Conservation (phyloP, 2,888 invertebrate species). For the Lathronympha strigana region DNA sequence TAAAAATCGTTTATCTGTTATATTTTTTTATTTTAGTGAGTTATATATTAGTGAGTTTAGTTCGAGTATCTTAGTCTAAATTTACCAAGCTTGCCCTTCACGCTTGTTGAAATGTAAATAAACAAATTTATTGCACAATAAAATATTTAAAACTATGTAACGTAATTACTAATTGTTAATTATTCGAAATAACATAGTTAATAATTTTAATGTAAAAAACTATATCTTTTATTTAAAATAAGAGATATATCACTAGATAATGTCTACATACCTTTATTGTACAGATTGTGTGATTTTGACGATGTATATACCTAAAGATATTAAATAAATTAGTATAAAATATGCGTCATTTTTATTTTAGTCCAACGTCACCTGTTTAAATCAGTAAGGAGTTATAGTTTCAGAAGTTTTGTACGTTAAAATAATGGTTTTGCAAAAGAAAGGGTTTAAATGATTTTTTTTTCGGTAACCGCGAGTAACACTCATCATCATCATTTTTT, state of each 20-base stretch:
- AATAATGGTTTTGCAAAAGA: too few species aligned
- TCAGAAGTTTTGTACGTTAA: too few species aligned
- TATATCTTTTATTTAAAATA: slow-evolving; percentile 77
- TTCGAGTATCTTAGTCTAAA: slow-evolving; percentile 40
- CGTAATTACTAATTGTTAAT: slow-evolving; percentile 63
- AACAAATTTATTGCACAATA: slow-evolving; percentile 70
- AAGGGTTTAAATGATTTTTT: too few species aligned
- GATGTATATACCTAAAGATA: slow-evolving; percentile 72
- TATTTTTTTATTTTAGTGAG: slow-evolving; percentile 16
- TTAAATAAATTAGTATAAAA: slow-evolving; percentile 80
- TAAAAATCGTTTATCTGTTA: slow-evolving; percentile 39
- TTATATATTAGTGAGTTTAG: slow-evolving; percentile 20
- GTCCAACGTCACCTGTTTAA: not conserved
- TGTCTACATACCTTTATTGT: slow-evolving; percentile 64
- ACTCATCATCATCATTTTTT: too few species aligned
- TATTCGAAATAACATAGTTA: slow-evolving; percentile 57
- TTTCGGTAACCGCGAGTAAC: too few species aligned
- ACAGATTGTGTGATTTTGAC: slow-evolving; percentile 76
- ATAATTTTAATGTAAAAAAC: slow-evolving; percentile 63
- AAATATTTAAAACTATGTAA: slow-evolving; percentile 58
- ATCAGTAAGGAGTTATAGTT: not conserved
- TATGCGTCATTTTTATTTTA: slow-evolving; percentile 38
- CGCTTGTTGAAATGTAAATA: slow-evolving; percentile 79
- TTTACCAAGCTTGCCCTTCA: slow-evolving; percentile 75
- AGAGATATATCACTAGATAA: slow-evolving; percentile 70